Conservation (phyloP, 1,140 invertebrate species). For the Macrostomum lignano region DNA sequence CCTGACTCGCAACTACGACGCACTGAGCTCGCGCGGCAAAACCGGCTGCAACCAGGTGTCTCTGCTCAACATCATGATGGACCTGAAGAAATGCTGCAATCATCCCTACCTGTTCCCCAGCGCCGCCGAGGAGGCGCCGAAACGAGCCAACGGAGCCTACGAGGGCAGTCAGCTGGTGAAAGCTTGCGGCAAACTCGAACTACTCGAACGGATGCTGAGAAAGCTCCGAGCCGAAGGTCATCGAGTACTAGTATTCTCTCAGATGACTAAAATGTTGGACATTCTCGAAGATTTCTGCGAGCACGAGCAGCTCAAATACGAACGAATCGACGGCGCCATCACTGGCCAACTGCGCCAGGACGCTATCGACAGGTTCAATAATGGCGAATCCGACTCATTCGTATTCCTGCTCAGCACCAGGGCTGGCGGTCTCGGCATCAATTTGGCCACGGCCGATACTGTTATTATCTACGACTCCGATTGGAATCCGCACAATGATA, state of each 20-base stretch:
- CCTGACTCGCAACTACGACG: slow-evolving; percentile 85
- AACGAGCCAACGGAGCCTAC: slow-evolving; percentile 63
- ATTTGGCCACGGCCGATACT: slow-evolving; percentile 91
- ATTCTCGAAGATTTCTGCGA: slow-evolving; percentile 93
- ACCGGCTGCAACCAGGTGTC: slow-evolving; percentile 39
- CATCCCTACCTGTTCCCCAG: slow-evolving; percentile 94
- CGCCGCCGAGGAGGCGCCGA: slow-evolving; percentile 39
- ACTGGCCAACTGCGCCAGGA: slow-evolving; percentile 78
- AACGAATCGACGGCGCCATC: slow-evolving; percentile 90
- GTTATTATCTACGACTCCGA: slow-evolving; percentile 99
- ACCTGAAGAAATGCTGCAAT: slow-evolving; percentile 97
- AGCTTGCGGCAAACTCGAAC: slow-evolving; percentile 71
- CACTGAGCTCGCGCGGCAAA: slow-evolving; percentile 74
- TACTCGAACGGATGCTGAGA: slow-evolving; percentile 74
- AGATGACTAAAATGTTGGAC: slow-evolving; percentile 96
- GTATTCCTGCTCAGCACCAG: slow-evolving; percentile 83
- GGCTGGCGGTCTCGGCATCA: slow-evolving; percentile 91
- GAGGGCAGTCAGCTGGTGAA: slow-evolving; percentile 70
- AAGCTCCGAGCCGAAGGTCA: slow-evolving; percentile 68
- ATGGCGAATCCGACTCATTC: slow-evolving; percentile 61
- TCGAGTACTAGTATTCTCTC: slow-evolving; percentile 88
- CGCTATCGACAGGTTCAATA: slow-evolving; percentile 70
- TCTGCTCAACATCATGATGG: slow-evolving; percentile 97
- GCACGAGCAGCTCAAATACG: slow-evolving; percentile 87
- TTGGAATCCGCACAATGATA: slow-evolving; percentile 99